These are phyloP conservation scores for Propsilocerus akamusi DNA, from an alignment of 1,140 invertebrate species.

Conservation along the genomic window DNA sequence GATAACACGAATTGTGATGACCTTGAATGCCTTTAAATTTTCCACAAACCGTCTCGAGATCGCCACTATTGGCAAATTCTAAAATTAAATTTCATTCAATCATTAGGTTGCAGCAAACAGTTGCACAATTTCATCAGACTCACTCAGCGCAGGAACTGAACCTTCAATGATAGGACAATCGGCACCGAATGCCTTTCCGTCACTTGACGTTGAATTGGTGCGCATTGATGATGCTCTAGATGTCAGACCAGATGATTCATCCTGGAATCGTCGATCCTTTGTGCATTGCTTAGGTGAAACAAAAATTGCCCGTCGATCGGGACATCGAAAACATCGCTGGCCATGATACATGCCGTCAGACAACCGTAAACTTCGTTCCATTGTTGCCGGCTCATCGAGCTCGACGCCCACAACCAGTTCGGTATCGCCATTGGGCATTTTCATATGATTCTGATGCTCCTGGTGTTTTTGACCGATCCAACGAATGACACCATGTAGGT, in stretches of 20 bases:
- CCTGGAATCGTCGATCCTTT: conserved; percentile 56
- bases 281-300: conserved; percentile 55
- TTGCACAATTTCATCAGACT: conserved; percentile 21
- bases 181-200: conserved; percentile 20
- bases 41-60: conserved; percentile 46
- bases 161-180: conserved; percentile 63
- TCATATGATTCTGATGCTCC: neutral
- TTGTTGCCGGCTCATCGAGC: conserved; percentile 52
- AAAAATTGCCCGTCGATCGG: conserved; percentile 44
- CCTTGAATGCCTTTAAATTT: conserved; percentile 86
- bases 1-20: conserved; percentile 94
- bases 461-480: conserved; percentile 51
- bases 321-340: conserved; percentile 48
- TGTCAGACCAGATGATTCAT: conserved; percentile 28
- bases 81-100: neutral
- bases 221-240: neutral
- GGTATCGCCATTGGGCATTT: conserved; percentile 8
- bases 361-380: conserved; percentile 29
- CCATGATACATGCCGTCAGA: conserved; percentile 63
- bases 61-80: conserved; percentile 27
- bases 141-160: conserved; percentile 54
- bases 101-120: neutral
- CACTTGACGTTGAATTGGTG: conserved; percentile 6
- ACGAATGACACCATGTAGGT: conserved; percentile 60
- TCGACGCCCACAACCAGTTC: conserved; percentile 33